Evolutionary conservation across 2,888 invertebrate species (phyloP).

Genomic region (Notodonta dromedarius): DNA sequence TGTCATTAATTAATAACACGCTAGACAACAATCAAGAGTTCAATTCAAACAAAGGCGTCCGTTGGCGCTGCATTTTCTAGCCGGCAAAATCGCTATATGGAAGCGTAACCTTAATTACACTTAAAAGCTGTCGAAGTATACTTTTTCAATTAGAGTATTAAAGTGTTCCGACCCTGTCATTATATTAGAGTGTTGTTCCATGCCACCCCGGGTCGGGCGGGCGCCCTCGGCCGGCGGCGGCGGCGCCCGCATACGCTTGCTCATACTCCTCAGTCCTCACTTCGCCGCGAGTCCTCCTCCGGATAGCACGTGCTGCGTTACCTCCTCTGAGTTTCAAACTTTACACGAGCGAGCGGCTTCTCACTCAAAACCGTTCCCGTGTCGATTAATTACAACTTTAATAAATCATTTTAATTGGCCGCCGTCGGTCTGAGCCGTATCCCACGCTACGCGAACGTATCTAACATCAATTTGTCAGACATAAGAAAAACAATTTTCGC

Average conservation of each 20-base stretch:
- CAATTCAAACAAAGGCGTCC: conserved; percentile 21
- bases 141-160: conserved; percentile 84
- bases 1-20: background rate
- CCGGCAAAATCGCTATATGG: conserved; percentile 51
- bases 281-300: conserved; percentile 64
- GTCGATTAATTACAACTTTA: conserved; percentile 44
- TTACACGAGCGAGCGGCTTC: conserved; percentile 66
- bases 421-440: conserved; percentile 22
- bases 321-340: conserved; percentile 60
- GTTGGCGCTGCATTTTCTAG: conserved; percentile 30
- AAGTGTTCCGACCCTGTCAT: conserved; percentile 83
- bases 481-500: conserved; percentile 30
- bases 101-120: conserved; percentile 71
- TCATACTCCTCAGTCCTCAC: conserved; percentile 59
- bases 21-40: conserved; percentile 6
- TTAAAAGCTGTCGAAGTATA: conserved; percentile 79
- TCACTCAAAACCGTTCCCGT: conserved; percentile 37
- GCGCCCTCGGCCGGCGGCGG: conserved; percentile 51
- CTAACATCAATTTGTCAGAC: conserved; percentile 19
- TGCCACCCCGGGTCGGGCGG: conserved; percentile 71
- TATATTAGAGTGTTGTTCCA: conserved; percentile 83
- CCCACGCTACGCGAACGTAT: conserved; percentile 12
- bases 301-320: conserved; percentile 48
- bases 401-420: conserved; percentile 44
- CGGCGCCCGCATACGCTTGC: conserved; percentile 33